Evolutionary conservation across 2,797 vertebrate species (phyloP).

Genomic region (Carcharodon carcharias): DNA sequence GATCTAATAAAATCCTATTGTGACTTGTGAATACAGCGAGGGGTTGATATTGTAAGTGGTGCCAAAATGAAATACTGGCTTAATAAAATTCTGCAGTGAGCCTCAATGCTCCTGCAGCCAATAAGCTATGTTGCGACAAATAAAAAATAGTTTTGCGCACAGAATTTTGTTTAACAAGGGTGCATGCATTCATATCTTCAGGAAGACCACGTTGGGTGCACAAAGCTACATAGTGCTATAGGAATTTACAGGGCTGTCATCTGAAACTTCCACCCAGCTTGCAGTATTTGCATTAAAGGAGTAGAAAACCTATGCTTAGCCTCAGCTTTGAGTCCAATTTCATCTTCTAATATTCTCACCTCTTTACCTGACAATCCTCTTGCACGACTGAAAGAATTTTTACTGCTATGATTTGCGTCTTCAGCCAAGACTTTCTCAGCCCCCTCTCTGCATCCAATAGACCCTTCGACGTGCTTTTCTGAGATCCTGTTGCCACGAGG

Average conservation of each 20-base stretch:
- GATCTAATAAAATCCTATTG: background rate
- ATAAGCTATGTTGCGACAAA: background rate
- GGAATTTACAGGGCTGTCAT: too few species aligned
- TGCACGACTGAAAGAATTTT: too few species aligned
- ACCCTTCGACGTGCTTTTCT: background rate
- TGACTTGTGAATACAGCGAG: background rate
- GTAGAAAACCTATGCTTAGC: too few species aligned
- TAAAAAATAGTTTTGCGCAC: background rate
- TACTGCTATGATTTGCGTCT: too few species aligned
- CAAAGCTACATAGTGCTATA: too few species aligned
- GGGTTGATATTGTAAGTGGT: background rate
- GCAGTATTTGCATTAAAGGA: too few species aligned
- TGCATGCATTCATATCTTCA: background rate
- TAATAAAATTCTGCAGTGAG: background rate
- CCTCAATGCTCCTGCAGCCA: background rate
- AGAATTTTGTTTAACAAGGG: background rate
- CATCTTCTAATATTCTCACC: too few species aligned
- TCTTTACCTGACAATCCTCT: too few species aligned
- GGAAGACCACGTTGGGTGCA: too few species aligned
- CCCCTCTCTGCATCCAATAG: background rate
- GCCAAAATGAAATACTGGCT: background rate
- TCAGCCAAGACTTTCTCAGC: background rate
- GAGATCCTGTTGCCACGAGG: background rate
- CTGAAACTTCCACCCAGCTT: too few species aligned
- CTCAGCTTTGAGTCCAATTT: too few species aligned